Base-by-base conservation (phyloP, 2,113 vertebrate genomes). In the Ctenomys sociabilis region DNA sequence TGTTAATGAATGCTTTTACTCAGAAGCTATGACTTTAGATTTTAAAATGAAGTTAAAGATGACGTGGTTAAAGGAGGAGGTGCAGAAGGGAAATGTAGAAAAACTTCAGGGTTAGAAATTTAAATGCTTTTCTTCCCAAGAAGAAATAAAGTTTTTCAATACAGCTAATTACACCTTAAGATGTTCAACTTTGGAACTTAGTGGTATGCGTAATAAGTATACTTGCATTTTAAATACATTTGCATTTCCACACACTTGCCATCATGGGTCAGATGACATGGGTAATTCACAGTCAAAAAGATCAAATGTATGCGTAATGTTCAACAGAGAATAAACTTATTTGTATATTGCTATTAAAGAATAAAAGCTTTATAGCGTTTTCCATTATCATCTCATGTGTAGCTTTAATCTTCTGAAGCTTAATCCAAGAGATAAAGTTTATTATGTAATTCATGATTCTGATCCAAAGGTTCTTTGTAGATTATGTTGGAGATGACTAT, bases 261-360 rank as follows among this genome's bases (percentile, higher is more conserved):
- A 54, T 61, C 21, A 92, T 94, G 84, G 91, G 45, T 95, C 68
- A 96, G 37, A 82, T 89, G 24, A 40, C 10, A 6, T 68, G 83
- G 30, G 52, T 90, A 43, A 30, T 57, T 78, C 52, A 52, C 17
- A 8, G 24, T 92, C 82, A n/a, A 61, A 92, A 93, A 63, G 61
- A 95, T 68, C 3, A 77, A 78, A 30, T 16, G 11, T 85, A n/a
- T 86, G 49, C 59, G 73, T 64, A 57, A 30, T 92, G 19, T 75
- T 87, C 70, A 95, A 57, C 59, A 57, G 45, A 93, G 64, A 81
- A 94, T 72, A 54, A 95, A 45, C 7, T 66, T 32, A 85, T 94
- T 84, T 95, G 52, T 59, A 12, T 84, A n/a, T 94, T 90, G 9
- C 63, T 77, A 14, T 70, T 59, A 52, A 83, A 89, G 35, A 22